Base-by-base conservation (phyloP, 2,113 vertebrate species). In the Tragelaphus scriptus region DNA sequence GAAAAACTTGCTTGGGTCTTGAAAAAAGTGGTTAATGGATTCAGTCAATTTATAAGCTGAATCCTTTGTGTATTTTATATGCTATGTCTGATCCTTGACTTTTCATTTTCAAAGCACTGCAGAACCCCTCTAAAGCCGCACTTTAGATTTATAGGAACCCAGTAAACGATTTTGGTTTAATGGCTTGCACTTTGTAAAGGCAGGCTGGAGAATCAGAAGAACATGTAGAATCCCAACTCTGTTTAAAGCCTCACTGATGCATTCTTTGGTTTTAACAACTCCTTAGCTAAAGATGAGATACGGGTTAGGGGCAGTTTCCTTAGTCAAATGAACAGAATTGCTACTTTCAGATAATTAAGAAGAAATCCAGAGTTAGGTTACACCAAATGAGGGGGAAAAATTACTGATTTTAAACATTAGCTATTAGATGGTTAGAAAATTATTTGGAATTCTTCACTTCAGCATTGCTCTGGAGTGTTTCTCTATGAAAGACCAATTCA, bases 291-390 rank as follows among this genome's bases (percentile, higher is more conserved):
- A 93, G 94, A 93, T 65, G 80, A 92, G 56, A 65, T 88, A 68
- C 21, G 2, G 85, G 28, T 49, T 88, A 63, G 80, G 15, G 81
- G n/a, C 47, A 65, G 32, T 90, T 90, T 87, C 53, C 13, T 87
- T 92, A 86, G 32, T 61, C 16, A 77, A 96, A 92, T 61, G 85
- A 59, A 92, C 11, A 84, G 51, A 84, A 68, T 71, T 59, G n/a
- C 51, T 84, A 85, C 85, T 88, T 90, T 68, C 61, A 49, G 32
- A 92, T 93, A 82, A 85, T 56, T 85, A 92, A 89, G 61, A 97
- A 58, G 79, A 77, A 89, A 1, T 2, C 32, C 77, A 80, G 51
- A 71, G 61, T 91, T 75, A 87, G 32, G 91, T 49, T 51, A 92
- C 3, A 75, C 14, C 23, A 84, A 80, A 55, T 40, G 63, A 88